Conservation (phyloP, 1,140 invertebrate genomes). For the Nasonia vitripennis region DNA sequence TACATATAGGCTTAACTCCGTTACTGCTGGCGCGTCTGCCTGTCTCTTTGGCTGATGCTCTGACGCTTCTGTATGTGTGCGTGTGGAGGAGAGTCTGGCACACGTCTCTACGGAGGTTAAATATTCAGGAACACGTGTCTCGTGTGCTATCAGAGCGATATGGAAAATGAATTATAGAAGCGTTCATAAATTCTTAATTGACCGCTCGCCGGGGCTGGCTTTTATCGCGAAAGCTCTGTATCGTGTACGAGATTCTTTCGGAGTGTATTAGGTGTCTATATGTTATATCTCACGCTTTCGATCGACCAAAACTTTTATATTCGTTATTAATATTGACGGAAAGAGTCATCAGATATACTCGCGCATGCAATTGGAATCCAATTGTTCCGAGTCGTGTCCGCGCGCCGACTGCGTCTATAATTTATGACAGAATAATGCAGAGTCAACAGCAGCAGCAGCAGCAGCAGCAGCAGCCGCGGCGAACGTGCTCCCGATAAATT, state of each 20-base stretch:
- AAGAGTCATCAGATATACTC: not conserved
- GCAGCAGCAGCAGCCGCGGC: not conserved
- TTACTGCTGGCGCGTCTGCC: not conserved
- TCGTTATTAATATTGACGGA: not conserved
- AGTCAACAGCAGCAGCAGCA: not conserved
- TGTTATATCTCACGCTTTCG: not conserved
- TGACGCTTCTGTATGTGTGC: not conserved
- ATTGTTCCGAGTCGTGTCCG: not conserved
- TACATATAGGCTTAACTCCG: not conserved
- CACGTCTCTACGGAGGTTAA: not conserved
- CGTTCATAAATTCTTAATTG: not conserved
- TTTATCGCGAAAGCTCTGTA: not conserved
- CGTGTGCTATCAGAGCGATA: not conserved
- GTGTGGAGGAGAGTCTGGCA: not conserved
- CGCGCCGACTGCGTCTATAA: not conserved
- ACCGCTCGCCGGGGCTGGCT: not conserved
- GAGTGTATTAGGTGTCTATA: not conserved
- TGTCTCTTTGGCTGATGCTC: not conserved
- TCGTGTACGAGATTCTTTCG: not conserved
- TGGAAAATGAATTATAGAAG: not conserved
- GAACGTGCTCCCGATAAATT: not conserved
- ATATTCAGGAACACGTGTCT: constrained; percentile 35
- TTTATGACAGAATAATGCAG: not conserved
- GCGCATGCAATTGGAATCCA: not conserved
- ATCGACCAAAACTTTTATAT: not conserved